Evolutionary conservation across 2,888 invertebrate species (phyloP).

Genomic region (Stenodera caucasica): DNA sequence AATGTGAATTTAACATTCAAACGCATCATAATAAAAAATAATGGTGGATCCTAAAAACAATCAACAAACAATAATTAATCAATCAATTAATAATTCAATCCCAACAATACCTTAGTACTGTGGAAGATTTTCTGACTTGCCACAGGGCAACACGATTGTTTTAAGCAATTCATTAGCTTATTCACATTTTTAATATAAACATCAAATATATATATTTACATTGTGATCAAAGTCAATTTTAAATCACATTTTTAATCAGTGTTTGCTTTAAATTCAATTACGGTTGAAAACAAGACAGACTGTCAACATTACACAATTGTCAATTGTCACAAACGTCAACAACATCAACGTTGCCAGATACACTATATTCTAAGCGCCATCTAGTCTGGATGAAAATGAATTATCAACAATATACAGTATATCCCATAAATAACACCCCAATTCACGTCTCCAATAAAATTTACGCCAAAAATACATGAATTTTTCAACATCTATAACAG

Average conservation of each 20-base stretch:
- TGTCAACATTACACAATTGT: background rate
- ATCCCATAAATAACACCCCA: too few relatives aligned
- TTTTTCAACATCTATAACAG: too few relatives aligned
- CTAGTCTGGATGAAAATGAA: too few relatives aligned
- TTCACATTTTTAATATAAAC: slow-evolving; percentile 26
- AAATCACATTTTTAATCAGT: background rate
- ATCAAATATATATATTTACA: background rate
- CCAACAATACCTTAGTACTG: slow-evolving; percentile 42
- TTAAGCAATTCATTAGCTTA: slow-evolving; percentile 43
- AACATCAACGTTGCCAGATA: background rate
- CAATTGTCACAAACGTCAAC: background rate
- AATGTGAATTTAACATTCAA: slow-evolving; percentile 76
- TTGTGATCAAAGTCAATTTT: background rate
- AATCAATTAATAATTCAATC: background rate
- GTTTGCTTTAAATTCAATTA: too few relatives aligned
- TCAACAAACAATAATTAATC: background rate
- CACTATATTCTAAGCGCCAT: too few relatives aligned
- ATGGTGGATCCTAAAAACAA: slow-evolving; percentile 51
- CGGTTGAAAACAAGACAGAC: too few relatives aligned
- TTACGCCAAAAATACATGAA: too few relatives aligned
- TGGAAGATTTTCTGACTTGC: slow-evolving; percentile 48
- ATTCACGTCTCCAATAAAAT: too few relatives aligned
- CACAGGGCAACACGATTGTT: slow-evolving; percentile 43
- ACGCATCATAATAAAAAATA: slow-evolving; percentile 70
- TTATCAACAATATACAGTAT: too few relatives aligned